Evolutionary conservation across 2,888 invertebrate species (phyloP).

Genomic region (Lasioglossum zephyrum): DNA sequence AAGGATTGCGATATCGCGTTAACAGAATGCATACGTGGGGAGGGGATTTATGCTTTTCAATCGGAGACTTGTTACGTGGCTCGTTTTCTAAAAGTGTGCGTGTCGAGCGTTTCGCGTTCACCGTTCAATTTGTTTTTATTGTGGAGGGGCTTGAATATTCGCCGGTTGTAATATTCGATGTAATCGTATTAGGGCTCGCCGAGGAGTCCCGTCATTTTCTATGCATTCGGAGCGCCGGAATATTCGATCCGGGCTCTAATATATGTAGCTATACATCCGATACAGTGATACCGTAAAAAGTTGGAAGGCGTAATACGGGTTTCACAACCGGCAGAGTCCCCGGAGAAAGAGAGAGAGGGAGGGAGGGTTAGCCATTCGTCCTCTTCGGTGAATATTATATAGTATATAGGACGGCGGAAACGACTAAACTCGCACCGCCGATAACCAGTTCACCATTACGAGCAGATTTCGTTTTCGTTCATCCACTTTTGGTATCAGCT

Average conservation of each 20-base stretch:
- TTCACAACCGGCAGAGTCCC: slow-evolving; percentile 6
- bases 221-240: neutral
- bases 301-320: slow-evolving; percentile 19
- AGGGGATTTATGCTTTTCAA: neutral
- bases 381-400: slow-evolving; percentile 29
- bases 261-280: neutral
- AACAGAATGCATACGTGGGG: neutral
- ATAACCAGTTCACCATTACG: slow-evolving; percentile 44
- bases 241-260: neutral
- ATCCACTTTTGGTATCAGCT: slow-evolving; percentile 13
- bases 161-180: slow-evolving; percentile 9
- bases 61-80: neutral
- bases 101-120: neutral
- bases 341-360: neutral
- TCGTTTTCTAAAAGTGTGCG: neutral
- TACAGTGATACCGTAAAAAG: slow-evolving; percentile 21
- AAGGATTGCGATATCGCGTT: neutral
- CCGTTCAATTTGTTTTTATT: slow-evolving; percentile 2
- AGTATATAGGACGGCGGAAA: neutral
- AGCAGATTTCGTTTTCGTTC: slow-evolving; percentile 48
- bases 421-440: slow-evolving; percentile 20
- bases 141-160: neutral
- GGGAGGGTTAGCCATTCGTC: slow-evolving; percentile 18
- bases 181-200: neutral
- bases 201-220: neutral